phyloP scores from a whole-genome alignment of 2,888 invertebrate species.

The Syrphus vitripennis region DNA sequence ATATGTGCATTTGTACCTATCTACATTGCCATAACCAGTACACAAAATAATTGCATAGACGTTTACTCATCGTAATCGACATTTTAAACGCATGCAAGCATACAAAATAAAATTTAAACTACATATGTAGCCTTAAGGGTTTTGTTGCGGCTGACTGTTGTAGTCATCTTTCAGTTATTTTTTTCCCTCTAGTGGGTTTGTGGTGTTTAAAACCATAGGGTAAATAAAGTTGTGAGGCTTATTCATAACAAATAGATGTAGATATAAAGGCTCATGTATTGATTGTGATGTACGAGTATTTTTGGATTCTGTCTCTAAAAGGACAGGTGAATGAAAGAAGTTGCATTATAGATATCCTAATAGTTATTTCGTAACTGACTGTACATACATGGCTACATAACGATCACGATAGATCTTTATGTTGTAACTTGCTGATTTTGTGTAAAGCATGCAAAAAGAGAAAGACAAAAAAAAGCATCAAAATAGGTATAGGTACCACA shows the following conservation, averaged over 20 bases:
- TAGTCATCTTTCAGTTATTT: constrained; percentile 22
- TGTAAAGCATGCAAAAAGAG: too few species aligned
- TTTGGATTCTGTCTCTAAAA: too few species aligned
- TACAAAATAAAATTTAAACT: constrained; percentile 28
- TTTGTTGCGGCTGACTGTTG: constrained; percentile 34
- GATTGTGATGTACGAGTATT: not conserved
- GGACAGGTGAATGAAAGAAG: too few species aligned
- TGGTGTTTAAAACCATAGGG: constrained; percentile 11
- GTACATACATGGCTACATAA: too few species aligned
- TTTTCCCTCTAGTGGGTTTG: not conserved
- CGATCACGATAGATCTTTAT: too few species aligned
- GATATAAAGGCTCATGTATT: not conserved
- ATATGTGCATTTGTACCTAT: constrained; percentile 7
- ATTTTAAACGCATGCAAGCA: constrained; percentile 53
- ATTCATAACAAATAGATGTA: not conserved
- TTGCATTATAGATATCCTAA: too few species aligned
- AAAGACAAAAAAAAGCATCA: too few species aligned
- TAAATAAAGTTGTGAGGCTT: constrained; percentile 14
- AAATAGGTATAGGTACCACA: too few species aligned
- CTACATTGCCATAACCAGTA: not conserved
- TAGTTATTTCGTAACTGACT: too few species aligned
- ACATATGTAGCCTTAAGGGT: constrained; percentile 1
- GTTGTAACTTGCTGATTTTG: too few species aligned
- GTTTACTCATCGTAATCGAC: constrained; percentile 49
- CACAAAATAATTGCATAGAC: constrained; percentile 51